Evolutionary conservation across 2,888 invertebrate species (phyloP), one percentile per base, ranked within the genome.

Genomic region (Xylota sylvarum): DNA sequence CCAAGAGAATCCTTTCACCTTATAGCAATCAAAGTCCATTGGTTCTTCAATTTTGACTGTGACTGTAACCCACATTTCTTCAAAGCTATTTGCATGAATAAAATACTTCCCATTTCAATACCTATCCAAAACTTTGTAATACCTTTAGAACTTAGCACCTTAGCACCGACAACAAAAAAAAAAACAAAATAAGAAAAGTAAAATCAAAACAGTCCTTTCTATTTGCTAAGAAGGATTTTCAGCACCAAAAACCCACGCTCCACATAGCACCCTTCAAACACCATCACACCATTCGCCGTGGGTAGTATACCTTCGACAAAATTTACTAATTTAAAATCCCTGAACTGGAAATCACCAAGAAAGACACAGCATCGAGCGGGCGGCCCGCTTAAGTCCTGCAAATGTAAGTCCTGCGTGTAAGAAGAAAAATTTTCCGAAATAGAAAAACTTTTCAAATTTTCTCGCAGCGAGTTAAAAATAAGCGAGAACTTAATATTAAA

Each of bases 391-490:
- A 64, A 43, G 23, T 64, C 77, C 30, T 23, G 30, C 69, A 64
- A 43, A 2, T 76, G 70, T n/a, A n/a, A n/a, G n/a, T n/a, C n/a
- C n/a, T n/a, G n/a, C n/a, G n/a, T 58, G 50, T 65, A 56, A 9
- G 17, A 48, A 55, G 27, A 46, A 67, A 72, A 62, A 83, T 23
- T 46, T 43, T 56, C 17, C 46, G 30, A 83, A 83, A 83, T 83
- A 83, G 78, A 78, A 83, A 83, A 83, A 83, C 83, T 83, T 83
- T 83, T 83, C 83, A 83, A 83, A 83, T 83, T 83, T 83, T 78
- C 83, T 67, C 78, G 60, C 78, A 65, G 67, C 43, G 78, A 83
- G 78, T 83, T 83, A 73, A 83, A 83, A 73, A 73, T 83, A 83
- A 83, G 58, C 83, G 83, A 46, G 60, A 83, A 78, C 67, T 83